phyloP scores from a whole-genome alignment of 2,888 invertebrate species.

The Branchipolynoe longqiensis region DNA sequence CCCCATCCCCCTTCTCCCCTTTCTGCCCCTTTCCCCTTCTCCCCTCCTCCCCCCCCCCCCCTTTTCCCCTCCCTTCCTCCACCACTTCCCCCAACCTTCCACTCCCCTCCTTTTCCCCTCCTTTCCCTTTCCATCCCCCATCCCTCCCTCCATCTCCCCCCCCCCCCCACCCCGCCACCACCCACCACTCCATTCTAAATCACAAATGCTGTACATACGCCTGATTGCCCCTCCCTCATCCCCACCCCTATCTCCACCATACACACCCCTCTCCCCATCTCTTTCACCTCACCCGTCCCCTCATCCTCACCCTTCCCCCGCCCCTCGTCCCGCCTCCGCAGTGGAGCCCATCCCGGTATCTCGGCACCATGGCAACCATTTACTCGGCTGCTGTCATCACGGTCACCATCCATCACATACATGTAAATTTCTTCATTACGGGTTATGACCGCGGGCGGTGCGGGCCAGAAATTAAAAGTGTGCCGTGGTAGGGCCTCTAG shows the following conservation, averaged over 20 bases:
- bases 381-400: slow-evolving; percentile 20
- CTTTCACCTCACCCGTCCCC: no score
- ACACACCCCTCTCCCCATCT: no score
- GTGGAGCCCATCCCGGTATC: no score
- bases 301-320: background rate
- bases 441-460: slow-evolving; percentile 36
- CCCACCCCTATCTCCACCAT: no score
- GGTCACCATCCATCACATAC: slow-evolving; percentile 56
- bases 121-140: background rate
- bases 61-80: background rate
- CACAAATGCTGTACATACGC: no score
- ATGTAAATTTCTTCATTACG: slow-evolving; percentile 57
- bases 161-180: background rate
- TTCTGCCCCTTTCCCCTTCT: no score
- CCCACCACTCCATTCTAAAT: background rate
- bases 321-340: background rate
- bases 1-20: no score
- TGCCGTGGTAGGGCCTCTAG: slow-evolving; percentile 22
- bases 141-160: background rate
- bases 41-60: background rate
- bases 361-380: slow-evolving; percentile 55
- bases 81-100: background rate
- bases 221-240: no score
- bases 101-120: background rate
- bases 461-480: slow-evolving; percentile 41